Base-by-base conservation (phyloP, 2,113 vertebrate genomes). In the Varanus salvator region DNA sequence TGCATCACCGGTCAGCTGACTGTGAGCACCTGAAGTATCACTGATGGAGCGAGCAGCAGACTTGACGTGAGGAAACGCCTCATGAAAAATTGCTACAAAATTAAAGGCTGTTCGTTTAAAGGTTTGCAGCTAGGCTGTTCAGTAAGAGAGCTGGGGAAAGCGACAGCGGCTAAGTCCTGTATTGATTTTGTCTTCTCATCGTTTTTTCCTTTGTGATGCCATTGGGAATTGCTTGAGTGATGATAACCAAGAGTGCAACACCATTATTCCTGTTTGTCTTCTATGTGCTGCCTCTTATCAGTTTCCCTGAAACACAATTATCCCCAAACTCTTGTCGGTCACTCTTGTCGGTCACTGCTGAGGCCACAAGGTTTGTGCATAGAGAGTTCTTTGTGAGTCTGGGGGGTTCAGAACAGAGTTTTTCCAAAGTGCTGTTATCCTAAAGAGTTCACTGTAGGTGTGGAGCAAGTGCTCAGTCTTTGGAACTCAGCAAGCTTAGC, bases 41-140 rank as follows among this genome's bases (percentile, higher is more conserved):
- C 57, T 80, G 80, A 48, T 81, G 66, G 74, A n/a, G 8, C 76
- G 1, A 19, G 3, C 87, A 90, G 78, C 71, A 75, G 81, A 77
- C 66, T 60, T 34, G 21, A 57, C 21, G 52, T 60, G 80, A 27
- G 14, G 75, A 38, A 68, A 87, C 72, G 4, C 14, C 9, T 19
- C n/a, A 48, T 52, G 12, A 89, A 17, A 88, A 95, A 91, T 86
- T 60, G 1, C 21, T 29, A 83, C 6, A 80, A 50, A 88, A 85
- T 76, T 64, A 64, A 64, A 19, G 60, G 60, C 3, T 19, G 60
- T 21, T 15, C 4, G 11, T 12, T 66, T 44, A 44, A 44, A 44
- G 38, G 38, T 44, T 21, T 25, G 44, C 11, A 27, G n/a, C 6
- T 44, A 66, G 1, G 2, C n/a, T n/a, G 8, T 34, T 44, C n/a